These are phyloP conservation scores for Allophyes oxyacanthae DNA, from an alignment of 2,888 invertebrate genomes.

Conservation along the genomic window DNA sequence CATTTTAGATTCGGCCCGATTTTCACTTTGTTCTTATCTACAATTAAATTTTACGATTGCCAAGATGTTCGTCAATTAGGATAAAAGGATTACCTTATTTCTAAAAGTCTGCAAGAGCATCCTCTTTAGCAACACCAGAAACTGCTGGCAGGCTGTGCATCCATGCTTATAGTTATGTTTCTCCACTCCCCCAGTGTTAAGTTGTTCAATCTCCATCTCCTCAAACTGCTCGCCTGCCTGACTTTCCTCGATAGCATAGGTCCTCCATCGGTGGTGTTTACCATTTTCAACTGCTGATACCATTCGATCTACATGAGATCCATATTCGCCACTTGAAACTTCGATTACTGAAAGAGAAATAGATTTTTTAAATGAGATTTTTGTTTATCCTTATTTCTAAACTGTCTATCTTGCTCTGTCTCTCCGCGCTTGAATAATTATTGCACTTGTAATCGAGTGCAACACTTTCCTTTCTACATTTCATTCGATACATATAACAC, in stretches of 20 bases:
- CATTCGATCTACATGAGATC: conserved; percentile 92
- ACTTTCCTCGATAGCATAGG: conserved; percentile 64
- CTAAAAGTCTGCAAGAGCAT: conserved; percentile 94
- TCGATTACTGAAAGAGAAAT: conserved; percentile 91
- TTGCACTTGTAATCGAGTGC: too few relatives aligned
- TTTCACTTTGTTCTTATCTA: too few relatives aligned
- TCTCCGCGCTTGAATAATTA: too few relatives aligned
- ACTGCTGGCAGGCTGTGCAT: conserved; percentile 91
- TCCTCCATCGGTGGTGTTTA: conserved; percentile 87
- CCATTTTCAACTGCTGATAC: conserved; percentile 92
- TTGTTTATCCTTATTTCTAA: not conserved
- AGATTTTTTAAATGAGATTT: not conserved
- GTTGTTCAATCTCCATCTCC: conserved; percentile 79
- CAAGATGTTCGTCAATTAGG: not conserved
- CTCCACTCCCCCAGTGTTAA: conserved; percentile 81
- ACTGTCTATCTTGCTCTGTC: too few relatives aligned
- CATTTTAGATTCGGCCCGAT: too few relatives aligned
- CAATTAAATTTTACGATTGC: too few relatives aligned
- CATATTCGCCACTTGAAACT: conserved; percentile 94
- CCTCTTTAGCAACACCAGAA: conserved; percentile 90
- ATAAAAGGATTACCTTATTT: conserved; percentile 88
- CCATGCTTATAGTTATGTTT: conserved; percentile 88
- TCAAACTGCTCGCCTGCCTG: conserved; percentile 45
- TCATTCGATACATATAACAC: too few relatives aligned
- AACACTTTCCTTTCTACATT: too few relatives aligned